Evolutionary conservation across 2,113 vertebrate genomes (phyloP).

Genomic region (Halichoerus grypus): DNA sequence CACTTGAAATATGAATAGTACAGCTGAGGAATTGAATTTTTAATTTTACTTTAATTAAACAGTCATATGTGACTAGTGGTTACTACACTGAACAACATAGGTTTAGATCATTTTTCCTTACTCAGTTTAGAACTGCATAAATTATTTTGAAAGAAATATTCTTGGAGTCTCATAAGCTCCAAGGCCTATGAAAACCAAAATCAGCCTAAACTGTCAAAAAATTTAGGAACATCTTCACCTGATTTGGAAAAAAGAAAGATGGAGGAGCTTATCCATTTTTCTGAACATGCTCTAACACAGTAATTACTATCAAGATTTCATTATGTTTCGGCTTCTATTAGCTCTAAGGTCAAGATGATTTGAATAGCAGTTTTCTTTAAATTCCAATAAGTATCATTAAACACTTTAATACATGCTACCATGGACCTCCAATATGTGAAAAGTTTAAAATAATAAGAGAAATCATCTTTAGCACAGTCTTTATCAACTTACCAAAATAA

Average conservation of each 20-base stretch:
- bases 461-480: slow-evolving; percentile 22
- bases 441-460: background rate
- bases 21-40: background rate
- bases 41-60: slow-evolving; percentile 43
- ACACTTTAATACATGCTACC: background rate
- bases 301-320: slow-evolving; percentile 40
- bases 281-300: slow-evolving; percentile 33
- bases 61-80: background rate
- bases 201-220: slow-evolving; percentile 7
- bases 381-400: slow-evolving; percentile 40
- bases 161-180: background rate
- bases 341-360: slow-evolving; percentile 18
- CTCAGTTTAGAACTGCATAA: background rate
- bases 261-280: slow-evolving; percentile 25
- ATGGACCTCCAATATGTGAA: background rate
- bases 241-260: slow-evolving; percentile 32
- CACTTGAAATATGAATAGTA: slow-evolving; percentile 26
- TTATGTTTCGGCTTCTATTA: background rate
- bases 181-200: slow-evolving; percentile 48
- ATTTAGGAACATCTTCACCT: slow-evolving; percentile 44
- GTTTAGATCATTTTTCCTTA: background rate
- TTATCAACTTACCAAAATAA: slow-evolving; percentile 38
- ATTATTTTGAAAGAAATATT: slow-evolving; percentile 55
- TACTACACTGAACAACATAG: background rate
- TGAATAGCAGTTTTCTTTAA: slow-evolving; percentile 39